Conservation (phyloP, 2,888 invertebrate genomes). For the Mycalesis mineus region DNA sequence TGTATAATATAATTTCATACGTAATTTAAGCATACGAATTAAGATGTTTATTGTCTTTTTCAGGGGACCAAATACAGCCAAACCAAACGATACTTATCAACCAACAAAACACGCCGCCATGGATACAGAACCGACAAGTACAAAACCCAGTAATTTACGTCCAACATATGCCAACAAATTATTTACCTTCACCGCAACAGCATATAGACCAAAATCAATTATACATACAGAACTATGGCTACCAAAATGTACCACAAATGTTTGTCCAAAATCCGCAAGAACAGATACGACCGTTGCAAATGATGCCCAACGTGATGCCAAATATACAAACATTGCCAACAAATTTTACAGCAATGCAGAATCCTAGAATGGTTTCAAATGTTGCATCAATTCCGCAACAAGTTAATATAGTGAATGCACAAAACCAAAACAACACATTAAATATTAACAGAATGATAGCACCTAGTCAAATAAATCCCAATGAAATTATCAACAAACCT, state of each 20-base stretch:
- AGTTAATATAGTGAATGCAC: slow-evolving; percentile 23
- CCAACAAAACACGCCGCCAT: slow-evolving; percentile 66
- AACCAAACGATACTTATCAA: slow-evolving; percentile 62
- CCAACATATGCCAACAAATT: slow-evolving; percentile 58
- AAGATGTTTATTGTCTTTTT: slow-evolving; percentile 27
- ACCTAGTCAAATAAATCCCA: slow-evolving; percentile 25
- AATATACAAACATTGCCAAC: slow-evolving; percentile 28
- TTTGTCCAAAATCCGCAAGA: slow-evolving; percentile 39
- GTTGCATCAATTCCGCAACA: slow-evolving; percentile 27
- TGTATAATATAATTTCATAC: too few relatives aligned
- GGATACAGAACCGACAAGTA: slow-evolving; percentile 57
- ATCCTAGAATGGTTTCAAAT: slow-evolving; percentile 28
- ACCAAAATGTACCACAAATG: slow-evolving; percentile 56
- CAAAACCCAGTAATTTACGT: slow-evolving; percentile 63
- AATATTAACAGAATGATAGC: slow-evolving; percentile 18
- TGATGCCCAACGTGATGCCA: slow-evolving; percentile 28
- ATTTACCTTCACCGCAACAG: slow-evolving; percentile 49
- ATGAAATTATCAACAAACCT: slow-evolving; percentile 26
- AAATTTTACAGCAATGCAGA: slow-evolving; percentile 26
- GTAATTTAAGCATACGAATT: too few relatives aligned
- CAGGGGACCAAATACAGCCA: slow-evolving; percentile 61
- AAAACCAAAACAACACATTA: slow-evolving; percentile 25
- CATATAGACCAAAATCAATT: slow-evolving; percentile 58
- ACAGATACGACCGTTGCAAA: slow-evolving; percentile 31
- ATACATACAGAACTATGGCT: slow-evolving; percentile 54